Conservation (phyloP, 2,113 vertebrate genomes). For the Crypturellus undulatus region DNA sequence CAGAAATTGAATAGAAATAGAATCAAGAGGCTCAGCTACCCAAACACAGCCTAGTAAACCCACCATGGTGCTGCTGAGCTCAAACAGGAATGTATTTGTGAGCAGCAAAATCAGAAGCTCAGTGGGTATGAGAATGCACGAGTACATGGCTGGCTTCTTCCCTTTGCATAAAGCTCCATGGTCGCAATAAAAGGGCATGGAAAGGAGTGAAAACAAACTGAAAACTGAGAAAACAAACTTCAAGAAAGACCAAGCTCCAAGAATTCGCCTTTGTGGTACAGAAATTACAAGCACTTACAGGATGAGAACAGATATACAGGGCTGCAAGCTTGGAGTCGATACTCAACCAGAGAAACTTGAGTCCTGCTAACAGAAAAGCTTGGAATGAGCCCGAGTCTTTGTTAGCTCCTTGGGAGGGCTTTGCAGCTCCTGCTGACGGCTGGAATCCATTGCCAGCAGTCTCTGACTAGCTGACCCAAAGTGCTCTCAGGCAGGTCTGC, state of each 20-base stretch:
- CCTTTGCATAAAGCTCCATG: not conserved
- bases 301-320: not conserved
- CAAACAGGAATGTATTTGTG: rapidly evolving
- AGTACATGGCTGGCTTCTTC: not conserved
- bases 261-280: not conserved
- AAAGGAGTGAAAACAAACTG: not conserved
- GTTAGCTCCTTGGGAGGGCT: not conserved
- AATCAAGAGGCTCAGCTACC: too few relatives aligned
- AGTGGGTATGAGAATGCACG: not conserved
- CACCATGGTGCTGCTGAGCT: rapidly evolving
- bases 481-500: not conserved
- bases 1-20: rapidly evolving
- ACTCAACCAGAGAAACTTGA: not conserved
- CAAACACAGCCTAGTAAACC: not conserved
- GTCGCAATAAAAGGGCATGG: not conserved
- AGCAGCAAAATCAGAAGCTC: not conserved
- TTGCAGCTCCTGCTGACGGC: rapidly evolving
- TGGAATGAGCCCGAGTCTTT: not conserved
- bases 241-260: too few relatives aligned
- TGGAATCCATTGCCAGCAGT: rapidly evolving
- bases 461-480: not conserved
- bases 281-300: rapidly evolving
- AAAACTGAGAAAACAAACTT: not conserved
- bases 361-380: not conserved
- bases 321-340: rapidly evolving